Percentiles rank a stretch among this genome's conserved stretches.
These are phyloP conservation scores for Eupithecia vulgata DNA, from an alignment of 2,888 invertebrate genomes.

Conservation along the genomic window DNA sequence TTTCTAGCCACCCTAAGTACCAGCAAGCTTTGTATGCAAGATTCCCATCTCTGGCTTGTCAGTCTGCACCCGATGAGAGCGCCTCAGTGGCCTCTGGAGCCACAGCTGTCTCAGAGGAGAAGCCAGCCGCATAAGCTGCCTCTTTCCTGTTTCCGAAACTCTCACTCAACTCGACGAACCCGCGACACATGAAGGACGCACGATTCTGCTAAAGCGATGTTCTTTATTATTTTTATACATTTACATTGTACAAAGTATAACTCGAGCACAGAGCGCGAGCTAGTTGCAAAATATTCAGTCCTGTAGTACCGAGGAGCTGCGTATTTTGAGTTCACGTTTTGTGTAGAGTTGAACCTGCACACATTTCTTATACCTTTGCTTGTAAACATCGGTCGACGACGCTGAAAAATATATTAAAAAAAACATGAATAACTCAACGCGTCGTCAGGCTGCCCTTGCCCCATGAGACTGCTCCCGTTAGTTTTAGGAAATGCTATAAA, in stretches of 20 bases:
- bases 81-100: conserved; percentile 87
- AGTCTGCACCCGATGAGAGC: conserved; percentile 84
- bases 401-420: conserved; percentile 67
- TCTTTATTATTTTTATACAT: conserved; percentile 81
- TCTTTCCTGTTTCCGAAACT: conserved; percentile 6
- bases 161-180: conserved; percentile 21
- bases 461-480: conserved; percentile 80
- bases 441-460: conserved; percentile 68
- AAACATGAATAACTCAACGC: conserved; percentile 62
- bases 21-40: conserved; percentile 89
- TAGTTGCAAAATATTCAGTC: conserved; percentile 72
- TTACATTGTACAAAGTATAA: conserved; percentile 79
- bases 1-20: conserved; percentile 90
- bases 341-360: conserved; percentile 80
- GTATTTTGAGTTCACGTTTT: conserved; percentile 80
- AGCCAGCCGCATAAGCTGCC: conserved; percentile 82
- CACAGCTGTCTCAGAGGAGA: conserved; percentile 87
- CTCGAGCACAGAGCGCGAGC: conserved; percentile 75
- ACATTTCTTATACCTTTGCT: conserved; percentile 75
- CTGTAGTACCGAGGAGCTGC: conserved; percentile 56
- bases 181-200: conserved; percentile 55
- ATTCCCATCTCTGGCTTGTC: conserved; percentile 90
- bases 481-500: conserved; percentile 61
- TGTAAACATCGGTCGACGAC: conserved; percentile 66
- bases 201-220: conserved; percentile 73